Conservation (phyloP, 1,140 invertebrate species). For the Helicorthomorpha holstii region DNA sequence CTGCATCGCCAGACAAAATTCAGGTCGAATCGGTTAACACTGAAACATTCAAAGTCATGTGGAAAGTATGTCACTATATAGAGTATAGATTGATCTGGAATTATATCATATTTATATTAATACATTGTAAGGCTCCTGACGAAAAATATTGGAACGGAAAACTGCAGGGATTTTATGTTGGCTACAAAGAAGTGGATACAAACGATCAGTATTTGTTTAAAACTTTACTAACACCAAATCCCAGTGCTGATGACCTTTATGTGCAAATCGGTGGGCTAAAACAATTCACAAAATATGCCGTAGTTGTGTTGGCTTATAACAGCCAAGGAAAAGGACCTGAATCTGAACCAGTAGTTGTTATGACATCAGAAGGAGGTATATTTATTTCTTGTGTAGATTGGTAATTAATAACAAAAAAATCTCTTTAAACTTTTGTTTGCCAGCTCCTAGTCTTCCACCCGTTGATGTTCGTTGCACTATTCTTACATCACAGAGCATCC, state of each 20-base stretch:
- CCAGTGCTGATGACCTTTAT: slow-evolving; percentile 41
- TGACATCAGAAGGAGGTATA: slow-evolving; percentile 60
- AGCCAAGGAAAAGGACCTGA: slow-evolving; percentile 51
- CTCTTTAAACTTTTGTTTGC: not conserved
- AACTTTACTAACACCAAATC: slow-evolving; percentile 46
- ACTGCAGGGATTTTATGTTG: slow-evolving; percentile 76
- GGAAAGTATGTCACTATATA: slow-evolving; percentile 35
- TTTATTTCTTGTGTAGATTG: not conserved
- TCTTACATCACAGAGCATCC: slow-evolving; percentile 24
- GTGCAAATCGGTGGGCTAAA: slow-evolving; percentile 29
- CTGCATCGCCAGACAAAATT: slow-evolving; percentile 64
- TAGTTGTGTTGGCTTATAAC: slow-evolving; percentile 31
- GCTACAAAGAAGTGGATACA: slow-evolving; percentile 66
- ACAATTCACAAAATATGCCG: no score
- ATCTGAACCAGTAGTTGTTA: slow-evolving; percentile 48
- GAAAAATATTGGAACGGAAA: slow-evolving; percentile 84
- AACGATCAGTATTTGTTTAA: slow-evolving; percentile 84
- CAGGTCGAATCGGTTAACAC: slow-evolving; percentile 74
- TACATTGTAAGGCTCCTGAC: slow-evolving; percentile 40
- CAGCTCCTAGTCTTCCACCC: slow-evolving; percentile 26
- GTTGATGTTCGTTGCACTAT: slow-evolving; percentile 24
- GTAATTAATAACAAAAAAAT: not conserved
- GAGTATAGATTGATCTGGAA: not conserved
- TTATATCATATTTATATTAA: slow-evolving; percentile 8
- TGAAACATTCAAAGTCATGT: slow-evolving; percentile 69